Evolutionary conservation across 2,113 vertebrate species (phyloP).

Genomic region (Thalassoma bifasciatum): DNA sequence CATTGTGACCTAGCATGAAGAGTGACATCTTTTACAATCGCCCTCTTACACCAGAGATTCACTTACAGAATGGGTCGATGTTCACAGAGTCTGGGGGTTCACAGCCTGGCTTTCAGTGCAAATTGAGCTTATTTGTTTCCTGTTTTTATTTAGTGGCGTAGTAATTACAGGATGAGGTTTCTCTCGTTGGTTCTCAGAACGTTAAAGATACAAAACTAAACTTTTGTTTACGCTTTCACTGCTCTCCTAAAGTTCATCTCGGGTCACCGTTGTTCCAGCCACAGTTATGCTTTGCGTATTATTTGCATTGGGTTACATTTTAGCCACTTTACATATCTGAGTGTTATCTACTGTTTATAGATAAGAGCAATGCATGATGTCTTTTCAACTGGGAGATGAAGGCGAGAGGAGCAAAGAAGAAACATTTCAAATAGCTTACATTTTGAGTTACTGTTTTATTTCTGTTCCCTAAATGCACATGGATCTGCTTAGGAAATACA

Average conservation of each 20-base stretch:
- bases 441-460: too few relatives aligned
- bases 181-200: not conserved
- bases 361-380: conserved; percentile 33
- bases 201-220: conserved; percentile 21
- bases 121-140: not conserved
- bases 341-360: conserved; percentile 10
- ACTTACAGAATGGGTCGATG: not conserved
- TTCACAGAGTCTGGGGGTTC: not conserved
- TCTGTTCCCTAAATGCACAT: too few relatives aligned
- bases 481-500: too few relatives aligned
- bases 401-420: not conserved
- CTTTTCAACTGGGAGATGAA: not conserved
- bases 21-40: conserved; percentile 45
- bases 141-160: not conserved
- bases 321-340: conserved; percentile 48
- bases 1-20: conserved; percentile 51
- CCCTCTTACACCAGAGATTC: conserved; percentile 22
- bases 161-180: not conserved
- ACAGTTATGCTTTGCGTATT: conserved; percentile 50
- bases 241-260: not conserved
- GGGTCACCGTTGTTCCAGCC: not conserved
- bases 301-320: conserved; percentile 54
- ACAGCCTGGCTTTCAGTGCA: not conserved
- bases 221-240: not conserved
- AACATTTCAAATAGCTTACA: not conserved